Base-by-base conservation (phyloP, 2,888 invertebrate species). In the Hanleya hanleyi region DNA sequence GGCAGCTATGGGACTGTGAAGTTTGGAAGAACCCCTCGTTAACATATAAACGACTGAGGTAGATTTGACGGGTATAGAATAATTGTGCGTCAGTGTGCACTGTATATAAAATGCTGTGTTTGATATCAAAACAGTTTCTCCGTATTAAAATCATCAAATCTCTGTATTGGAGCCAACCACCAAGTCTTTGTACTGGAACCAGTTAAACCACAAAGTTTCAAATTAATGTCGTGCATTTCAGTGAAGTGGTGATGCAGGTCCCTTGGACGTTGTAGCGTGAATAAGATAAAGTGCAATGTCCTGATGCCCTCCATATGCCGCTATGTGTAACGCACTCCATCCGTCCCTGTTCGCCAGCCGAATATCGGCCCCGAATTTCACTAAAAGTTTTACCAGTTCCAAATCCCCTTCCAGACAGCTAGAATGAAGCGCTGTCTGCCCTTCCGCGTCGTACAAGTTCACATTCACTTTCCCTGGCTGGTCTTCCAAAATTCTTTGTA, bases 301-400 rank as follows among this genome's bases (percentile, higher is more conserved):
- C 69, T 85, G 83, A 73, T 91, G 90, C 6, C 91, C 91, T 1
- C 89, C 87, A 69, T 85, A 91, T 4, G 88, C 88, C 0, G 91
- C 91, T n/a, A 91, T 87, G 75, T 89, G 89, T 18, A 89, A 73
- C 6, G 89, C 85, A 73, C 86, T 89, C 91, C 91, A 91, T 1
- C 91, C 91, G 75, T 91, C 91, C 12, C 89, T 80, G 80, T 90
- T 91, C 7, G 90, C 89, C 71, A 91, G 83, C 64, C 86, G 83
- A 3, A 89, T 86, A 78, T 91, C 91, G 1, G 91, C 91, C 22
- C 91, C 91, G 72, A 89, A 89, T 77, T 86, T 85, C 67, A 91
- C 88, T 70, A 91, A 82, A n/a, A 91, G 77, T 81, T 91, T 90
- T 67, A 91, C 91, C 37, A 91, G 84, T 77, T 91, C 91, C 57